These are phyloP conservation scores for Syngnathus typhle DNA, from an alignment of 2,113 vertebrate genomes.

Conservation along the genomic window DNA sequence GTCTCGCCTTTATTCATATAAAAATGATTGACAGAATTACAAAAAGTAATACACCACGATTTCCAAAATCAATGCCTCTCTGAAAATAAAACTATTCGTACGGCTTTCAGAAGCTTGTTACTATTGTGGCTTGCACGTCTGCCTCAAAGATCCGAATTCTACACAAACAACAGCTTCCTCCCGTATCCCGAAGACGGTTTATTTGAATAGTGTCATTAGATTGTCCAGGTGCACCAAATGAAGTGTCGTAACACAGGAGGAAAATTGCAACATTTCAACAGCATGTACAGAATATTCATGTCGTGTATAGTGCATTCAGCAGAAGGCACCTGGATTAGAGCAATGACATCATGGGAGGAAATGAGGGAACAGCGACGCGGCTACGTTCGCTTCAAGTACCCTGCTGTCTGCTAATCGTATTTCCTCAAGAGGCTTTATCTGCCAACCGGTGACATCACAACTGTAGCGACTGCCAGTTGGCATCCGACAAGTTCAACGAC, in stretches of 20 bases:
- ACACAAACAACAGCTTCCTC: background rate
- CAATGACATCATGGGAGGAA: constrained; percentile 49
- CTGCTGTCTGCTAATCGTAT: constrained; percentile 19
- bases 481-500: constrained; percentile 35
- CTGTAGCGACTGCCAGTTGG: constrained; percentile 36
- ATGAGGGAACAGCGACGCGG: constrained; percentile 20
- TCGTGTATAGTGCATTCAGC: constrained; percentile 10
- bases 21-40: too few species aligned
- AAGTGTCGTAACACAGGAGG: background rate
- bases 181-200: background rate
- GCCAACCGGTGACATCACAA: constrained; percentile 50
- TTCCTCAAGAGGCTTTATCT: constrained; percentile 52
- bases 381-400: constrained; percentile 28
- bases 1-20: too few species aligned
- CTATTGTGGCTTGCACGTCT: background rate
- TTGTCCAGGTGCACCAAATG: background rate
- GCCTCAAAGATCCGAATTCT: too few species aligned
- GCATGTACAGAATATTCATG: background rate
- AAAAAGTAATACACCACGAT: background rate
- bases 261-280: background rate
- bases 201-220: background rate
- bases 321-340: constrained; percentile 22
- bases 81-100: background rate
- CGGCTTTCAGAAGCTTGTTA: background rate
- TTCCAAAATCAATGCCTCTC: background rate